Base-by-base conservation (phyloP, 2,888 invertebrate species). In the Xestobium rufovillosum region DNA sequence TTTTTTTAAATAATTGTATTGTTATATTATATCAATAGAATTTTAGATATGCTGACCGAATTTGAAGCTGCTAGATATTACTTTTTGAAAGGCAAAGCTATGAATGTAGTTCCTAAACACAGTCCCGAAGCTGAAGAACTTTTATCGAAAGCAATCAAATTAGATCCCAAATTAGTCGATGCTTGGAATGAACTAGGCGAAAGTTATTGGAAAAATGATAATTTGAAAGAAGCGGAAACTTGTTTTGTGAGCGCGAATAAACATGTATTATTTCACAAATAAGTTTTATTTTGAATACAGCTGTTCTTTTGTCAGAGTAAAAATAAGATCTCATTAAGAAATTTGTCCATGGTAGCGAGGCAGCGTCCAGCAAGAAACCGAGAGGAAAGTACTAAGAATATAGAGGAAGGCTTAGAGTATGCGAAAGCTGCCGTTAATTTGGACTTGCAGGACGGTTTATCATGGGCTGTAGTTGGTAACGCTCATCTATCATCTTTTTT, bases 181-280 rank as follows among this genome's bases (percentile, higher is more conserved):
- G 88, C 88, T 0, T 91, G 90, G 90, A 89, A 89, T 57, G 83
- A 89, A 59, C 69, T 92, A 1, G 91, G 91, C 1, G 88, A 89
- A 61, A 84, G 83, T 56, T 87, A 85, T 59, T 89, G 87, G 82
- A 90, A 90, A 64, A 84, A 83, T 55, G 76, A 81, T 56, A 84
- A 90, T 56, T 68, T 86, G 3, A 72, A 75, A 45, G 83, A 83
- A 52, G 87, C 91, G 0, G 81, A 79, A 55, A 83, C 81, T 51
- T 89, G 89, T 61, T 90, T 90, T 62, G 75, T 79, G 52, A 82
- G 83, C 31, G 88, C 83, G 39, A 63, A 83, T 40, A 75, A 76
- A 56, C 76, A 81, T 64, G 83, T 83, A 63, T 63, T 68, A 65
- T 34, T 39, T 27, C 23, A 31, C 19, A 34, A 30, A 35, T n/a